Base-by-base conservation (phyloP, 2,797 vertebrate genomes). In the Lophotriccus pileatus region DNA sequence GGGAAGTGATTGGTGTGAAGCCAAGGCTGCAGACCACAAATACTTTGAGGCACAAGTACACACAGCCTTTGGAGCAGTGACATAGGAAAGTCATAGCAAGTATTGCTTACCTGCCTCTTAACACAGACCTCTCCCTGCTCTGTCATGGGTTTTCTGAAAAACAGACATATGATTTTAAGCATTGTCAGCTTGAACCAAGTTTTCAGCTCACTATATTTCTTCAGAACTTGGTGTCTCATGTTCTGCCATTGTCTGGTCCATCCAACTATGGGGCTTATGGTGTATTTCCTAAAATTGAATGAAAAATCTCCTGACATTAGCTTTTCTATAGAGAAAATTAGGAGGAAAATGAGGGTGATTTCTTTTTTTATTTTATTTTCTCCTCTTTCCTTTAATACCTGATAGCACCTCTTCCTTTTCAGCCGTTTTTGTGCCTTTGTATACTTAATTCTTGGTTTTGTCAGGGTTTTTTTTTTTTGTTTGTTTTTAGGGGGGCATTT, bases 1-100 rank as follows among this genome's bases (percentile, higher is more conserved):
- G 75, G 50, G 77, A 77, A 53, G 85, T 84, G 93, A 76, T 47
- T 87, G 92, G 84, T 75, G 63, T 88, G 90, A 82, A 89, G 84
- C 84, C 91, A 80, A 84, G 14, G 73, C 93, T 95, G 50, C 72
- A 87, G 92, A 94, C 95, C 93, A 81, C 93, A 93, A 74, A 91
- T 88, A 43, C 63, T 91, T 80, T 79, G 84, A 78, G 84, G 85
- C 49, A 84, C 36, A 85, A 60, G 56, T 79, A 75, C 67, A 43
- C 24, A 5, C 14, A 67, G 81, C 53, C n/a, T 84, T 75, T 63
- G 60, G 92, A 93, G 52, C 77, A 70, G 75, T 84, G 86, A 68
- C 53, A 68, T 17, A 73, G 74, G 91, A 74, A 87, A 95, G 50
- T 85, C 66, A n/a, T 24, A 68, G 86, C 81, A 67, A 43, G 46